phyloP scores from a whole-genome alignment of 2,888 invertebrate species.

The Mythimna impura region DNA sequence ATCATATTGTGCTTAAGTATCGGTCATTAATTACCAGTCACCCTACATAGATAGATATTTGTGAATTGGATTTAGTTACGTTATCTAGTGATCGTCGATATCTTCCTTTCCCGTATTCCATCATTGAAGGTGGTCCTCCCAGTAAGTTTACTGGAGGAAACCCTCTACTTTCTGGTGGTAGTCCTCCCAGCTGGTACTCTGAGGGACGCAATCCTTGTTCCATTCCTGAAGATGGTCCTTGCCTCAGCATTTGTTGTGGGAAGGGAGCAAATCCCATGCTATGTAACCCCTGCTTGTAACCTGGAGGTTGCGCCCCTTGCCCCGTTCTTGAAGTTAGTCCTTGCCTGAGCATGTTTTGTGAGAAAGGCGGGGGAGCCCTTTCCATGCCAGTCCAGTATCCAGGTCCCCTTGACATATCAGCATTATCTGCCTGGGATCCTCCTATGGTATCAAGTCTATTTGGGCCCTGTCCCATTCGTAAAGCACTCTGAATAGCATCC shows the following conservation, averaged over 20 bases:
- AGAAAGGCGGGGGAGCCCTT: neutral
- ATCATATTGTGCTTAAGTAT: no score
- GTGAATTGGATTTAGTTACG: neutral
- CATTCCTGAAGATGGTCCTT: neutral
- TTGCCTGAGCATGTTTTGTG: neutral
- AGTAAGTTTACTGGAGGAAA: neutral
- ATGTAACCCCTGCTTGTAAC: neutral
- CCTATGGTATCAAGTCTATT: no score
- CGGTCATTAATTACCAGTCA: no score
- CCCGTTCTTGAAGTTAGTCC: neutral
- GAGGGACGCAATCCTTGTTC: neutral
- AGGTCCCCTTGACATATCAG: neutral
- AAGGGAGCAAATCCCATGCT: neutral
- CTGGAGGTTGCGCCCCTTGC: neutral
- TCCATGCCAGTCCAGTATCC: neutral
- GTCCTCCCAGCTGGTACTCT: neutral
- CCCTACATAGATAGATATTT: neutral
- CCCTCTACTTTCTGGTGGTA: neutral
- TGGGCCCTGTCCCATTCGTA: neutral
- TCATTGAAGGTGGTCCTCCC: neutral
- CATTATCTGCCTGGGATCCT: neutral
- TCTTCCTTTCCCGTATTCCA: neutral
- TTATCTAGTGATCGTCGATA: neutral
- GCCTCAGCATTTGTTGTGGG: neutral
- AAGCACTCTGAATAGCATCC: neutral